These are phyloP conservation scores for Paramormyrops kingsleyae DNA, from an alignment of 2,113 vertebrate genomes.

Conservation along the genomic window DNA sequence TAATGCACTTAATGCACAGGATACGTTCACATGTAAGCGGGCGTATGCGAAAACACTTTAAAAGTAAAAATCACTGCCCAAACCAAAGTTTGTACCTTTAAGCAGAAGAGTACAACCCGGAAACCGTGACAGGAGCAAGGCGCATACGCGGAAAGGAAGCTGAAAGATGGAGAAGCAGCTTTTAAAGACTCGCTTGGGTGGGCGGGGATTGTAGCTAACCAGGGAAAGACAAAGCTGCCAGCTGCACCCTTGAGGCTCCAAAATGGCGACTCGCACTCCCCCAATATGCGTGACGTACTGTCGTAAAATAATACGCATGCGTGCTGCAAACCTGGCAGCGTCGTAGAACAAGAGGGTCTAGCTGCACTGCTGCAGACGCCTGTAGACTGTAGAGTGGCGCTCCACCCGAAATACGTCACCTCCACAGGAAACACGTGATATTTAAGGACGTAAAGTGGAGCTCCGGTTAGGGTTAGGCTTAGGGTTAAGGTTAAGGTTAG, in stretches of 20 bases:
- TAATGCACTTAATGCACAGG: not conserved
- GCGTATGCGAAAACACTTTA: not conserved
- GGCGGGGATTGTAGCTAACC: not conserved
- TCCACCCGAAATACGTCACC: too few relatives aligned
- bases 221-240: not conserved
- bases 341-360: too few relatives aligned
- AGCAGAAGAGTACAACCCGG: too few relatives aligned
- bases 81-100: not conserved
- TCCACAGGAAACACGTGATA: too few relatives aligned
- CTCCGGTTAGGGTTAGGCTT: too few relatives aligned
- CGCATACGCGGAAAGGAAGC: not conserved
- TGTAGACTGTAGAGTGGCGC: too few relatives aligned
- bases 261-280: not conserved
- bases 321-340: not conserved
- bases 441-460: too few relatives aligned
- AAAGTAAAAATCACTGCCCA: not conserved
- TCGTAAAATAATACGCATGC: not conserved
- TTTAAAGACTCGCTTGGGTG: not conserved
- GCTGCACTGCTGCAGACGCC: too few relatives aligned
- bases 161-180: not conserved
- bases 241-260: not conserved
- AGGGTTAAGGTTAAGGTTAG: too few relatives aligned
- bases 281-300: not conserved
- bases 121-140: not conserved
- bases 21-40: not conserved